Evolutionary conservation across 2,888 invertebrate species (phyloP).

Genomic region (Drosophila anomalata): DNA sequence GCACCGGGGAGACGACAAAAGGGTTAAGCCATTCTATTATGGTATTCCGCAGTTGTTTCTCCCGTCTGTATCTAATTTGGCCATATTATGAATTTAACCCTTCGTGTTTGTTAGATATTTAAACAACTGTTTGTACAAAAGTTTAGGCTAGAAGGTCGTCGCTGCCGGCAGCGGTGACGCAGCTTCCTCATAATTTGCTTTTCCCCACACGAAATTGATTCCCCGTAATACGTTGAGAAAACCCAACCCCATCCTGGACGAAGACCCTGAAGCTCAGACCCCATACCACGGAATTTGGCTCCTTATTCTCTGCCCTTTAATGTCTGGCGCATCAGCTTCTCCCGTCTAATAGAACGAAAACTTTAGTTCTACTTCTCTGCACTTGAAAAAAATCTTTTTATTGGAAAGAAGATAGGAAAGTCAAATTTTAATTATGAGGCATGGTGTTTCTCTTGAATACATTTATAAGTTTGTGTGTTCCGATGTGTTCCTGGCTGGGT

Average conservation of each 20-base stretch:
- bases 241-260: background rate
- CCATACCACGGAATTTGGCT: background rate
- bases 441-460: background rate
- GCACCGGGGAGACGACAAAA: conserved; percentile 28
- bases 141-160: conserved; percentile 74
- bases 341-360: conserved; percentile 62
- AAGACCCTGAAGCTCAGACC: background rate
- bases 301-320: conserved; percentile 20
- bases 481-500: conserved; percentile 54
- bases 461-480: conserved; percentile 27
- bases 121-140: conserved; percentile 80
- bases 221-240: conserved; percentile 62
- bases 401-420: background rate
- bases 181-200: conserved; percentile 68
- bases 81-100: conserved; percentile 80
- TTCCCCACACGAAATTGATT: conserved; percentile 63
- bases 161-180: conserved; percentile 35
- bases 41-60: conserved; percentile 62
- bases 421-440: background rate
- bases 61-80: conserved; percentile 72
- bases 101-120: conserved; percentile 78
- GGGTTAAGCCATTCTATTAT: conserved; percentile 63
- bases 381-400: background rate
- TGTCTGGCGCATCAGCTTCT: conserved; percentile 47
- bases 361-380: conserved; percentile 45